Conservation (phyloP, 2,113 vertebrate genomes). For the Scomber japonicus region DNA sequence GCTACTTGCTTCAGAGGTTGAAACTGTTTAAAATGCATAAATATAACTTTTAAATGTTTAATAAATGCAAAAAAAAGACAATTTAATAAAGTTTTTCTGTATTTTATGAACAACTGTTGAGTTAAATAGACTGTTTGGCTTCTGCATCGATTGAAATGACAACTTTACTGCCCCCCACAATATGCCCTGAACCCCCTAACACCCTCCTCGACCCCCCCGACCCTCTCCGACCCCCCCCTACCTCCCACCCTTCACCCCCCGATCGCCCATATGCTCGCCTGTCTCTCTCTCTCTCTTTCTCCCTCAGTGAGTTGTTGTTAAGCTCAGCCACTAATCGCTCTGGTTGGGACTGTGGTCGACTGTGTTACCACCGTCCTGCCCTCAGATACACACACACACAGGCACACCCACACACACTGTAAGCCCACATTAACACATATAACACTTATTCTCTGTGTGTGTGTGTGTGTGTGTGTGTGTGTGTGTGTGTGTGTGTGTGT, state of each 20-base stretch:
- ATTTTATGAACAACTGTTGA: too few species aligned
- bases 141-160: not conserved
- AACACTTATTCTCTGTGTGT: constrained; percentile 22
- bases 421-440: too few species aligned
- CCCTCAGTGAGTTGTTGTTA: constrained; percentile 63
- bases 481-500: too few species aligned
- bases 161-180: not conserved
- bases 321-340: constrained; percentile 69
- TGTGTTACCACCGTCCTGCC: constrained; percentile 58
- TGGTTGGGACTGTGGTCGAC: constrained; percentile 67
- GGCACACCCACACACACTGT: constrained; percentile 15
- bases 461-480: too few species aligned
- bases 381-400: constrained; percentile 36
- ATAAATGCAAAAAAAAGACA: too few species aligned
- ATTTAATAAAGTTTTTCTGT: too few species aligned
- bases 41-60: too few species aligned
- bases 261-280: not conserved
- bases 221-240: too few species aligned
- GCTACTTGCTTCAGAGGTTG: too few species aligned
- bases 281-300: not conserved
- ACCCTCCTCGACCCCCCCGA: not conserved
- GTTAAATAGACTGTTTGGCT: too few species aligned
- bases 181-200: too few species aligned
- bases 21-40: too few species aligned
- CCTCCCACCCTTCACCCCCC: not conserved